Conservation (phyloP, 2,113 vertebrate species). For the Pleuronectes platessa region DNA sequence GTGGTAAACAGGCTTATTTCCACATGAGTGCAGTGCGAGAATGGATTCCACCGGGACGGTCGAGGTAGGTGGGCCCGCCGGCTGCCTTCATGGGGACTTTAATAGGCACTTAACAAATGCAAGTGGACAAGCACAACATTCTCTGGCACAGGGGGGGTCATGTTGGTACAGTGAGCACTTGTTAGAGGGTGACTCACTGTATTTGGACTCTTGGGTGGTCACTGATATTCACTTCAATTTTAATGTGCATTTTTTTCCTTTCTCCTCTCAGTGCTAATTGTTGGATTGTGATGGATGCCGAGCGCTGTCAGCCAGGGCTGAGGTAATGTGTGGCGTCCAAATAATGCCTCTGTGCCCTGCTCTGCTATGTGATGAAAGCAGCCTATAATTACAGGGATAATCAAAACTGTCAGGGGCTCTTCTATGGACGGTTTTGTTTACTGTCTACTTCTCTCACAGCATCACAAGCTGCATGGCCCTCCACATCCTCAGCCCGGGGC, state of each 20-base stretch:
- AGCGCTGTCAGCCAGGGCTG: constrained; percentile 75
- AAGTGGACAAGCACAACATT: constrained; percentile 82
- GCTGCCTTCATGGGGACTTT: constrained; percentile 73
- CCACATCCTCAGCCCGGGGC: constrained; percentile 24
- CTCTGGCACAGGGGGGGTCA: constrained; percentile 72
- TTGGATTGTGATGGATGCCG: constrained; percentile 70
- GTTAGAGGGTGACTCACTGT: constrained; percentile 75
- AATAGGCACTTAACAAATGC: constrained; percentile 81
- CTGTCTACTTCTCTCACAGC: constrained; percentile 68
- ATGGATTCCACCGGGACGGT: constrained; percentile 76
- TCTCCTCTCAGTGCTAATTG: constrained; percentile 67
- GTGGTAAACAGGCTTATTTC: constrained; percentile 82
- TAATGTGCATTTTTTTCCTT: constrained; percentile 55
- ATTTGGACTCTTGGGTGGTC: constrained; percentile 81
- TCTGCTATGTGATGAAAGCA: constrained; percentile 72
- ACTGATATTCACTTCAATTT: constrained; percentile 73
- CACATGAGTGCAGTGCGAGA: constrained; percentile 78
- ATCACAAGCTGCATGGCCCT: constrained; percentile 40
- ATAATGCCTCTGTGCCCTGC: constrained; percentile 74
- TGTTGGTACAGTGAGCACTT: constrained; percentile 77
- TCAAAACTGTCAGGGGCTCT: constrained; percentile 76
- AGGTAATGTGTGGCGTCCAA: constrained; percentile 77
- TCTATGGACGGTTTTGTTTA: constrained; percentile 67
- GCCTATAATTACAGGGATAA: constrained; percentile 79
- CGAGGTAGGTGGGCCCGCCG: constrained; percentile 82